These are phyloP conservation scores for Drosophila obscura DNA, from an alignment of 1,140 invertebrate genomes.

Conservation along the genomic window DNA sequence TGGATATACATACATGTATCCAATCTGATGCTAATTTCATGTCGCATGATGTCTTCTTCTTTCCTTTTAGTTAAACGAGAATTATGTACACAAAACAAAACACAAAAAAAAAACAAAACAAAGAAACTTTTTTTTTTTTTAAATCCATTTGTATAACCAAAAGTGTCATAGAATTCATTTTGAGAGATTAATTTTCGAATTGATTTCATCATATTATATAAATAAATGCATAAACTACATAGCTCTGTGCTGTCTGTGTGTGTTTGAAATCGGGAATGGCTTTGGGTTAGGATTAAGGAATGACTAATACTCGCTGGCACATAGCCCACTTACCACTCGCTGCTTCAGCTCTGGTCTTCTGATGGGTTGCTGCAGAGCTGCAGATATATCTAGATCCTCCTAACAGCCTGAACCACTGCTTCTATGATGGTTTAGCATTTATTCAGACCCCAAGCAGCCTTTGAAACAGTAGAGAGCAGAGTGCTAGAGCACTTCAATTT, in stretches of 20 bases:
- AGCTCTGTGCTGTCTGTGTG: background rate
- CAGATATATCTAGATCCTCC: no score
- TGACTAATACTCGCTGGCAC: no score
- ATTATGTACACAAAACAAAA: slow-evolving; percentile 3
- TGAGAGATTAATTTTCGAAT: slow-evolving; percentile 19
- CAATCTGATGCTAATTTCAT: slow-evolving; percentile 23
- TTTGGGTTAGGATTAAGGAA: no score
- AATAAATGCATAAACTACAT: slow-evolving; percentile 38
- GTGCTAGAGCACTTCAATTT: no score
- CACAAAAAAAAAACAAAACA: background rate
- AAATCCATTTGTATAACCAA: slow-evolving; percentile 45
- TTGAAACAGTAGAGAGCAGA: no score
- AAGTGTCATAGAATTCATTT: slow-evolving; percentile 52
- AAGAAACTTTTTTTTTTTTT: slow-evolving; percentile 30
- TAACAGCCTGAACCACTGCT: no score
- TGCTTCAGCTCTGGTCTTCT: no score
- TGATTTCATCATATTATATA: slow-evolving; percentile 36
- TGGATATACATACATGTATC: slow-evolving; percentile 13
- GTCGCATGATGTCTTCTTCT: slow-evolving; percentile 40
- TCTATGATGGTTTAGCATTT: no score
- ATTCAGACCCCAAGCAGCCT: no score
- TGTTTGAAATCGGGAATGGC: no score
- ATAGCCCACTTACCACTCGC: no score
- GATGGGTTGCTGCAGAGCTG: no score
- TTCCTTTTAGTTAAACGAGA: slow-evolving; percentile 44